Percentiles rank a stretch among this genome's conserved stretches.
Conservation (phyloP, 2,797 vertebrate species). For the Arctocebus calabarensis region DNA sequence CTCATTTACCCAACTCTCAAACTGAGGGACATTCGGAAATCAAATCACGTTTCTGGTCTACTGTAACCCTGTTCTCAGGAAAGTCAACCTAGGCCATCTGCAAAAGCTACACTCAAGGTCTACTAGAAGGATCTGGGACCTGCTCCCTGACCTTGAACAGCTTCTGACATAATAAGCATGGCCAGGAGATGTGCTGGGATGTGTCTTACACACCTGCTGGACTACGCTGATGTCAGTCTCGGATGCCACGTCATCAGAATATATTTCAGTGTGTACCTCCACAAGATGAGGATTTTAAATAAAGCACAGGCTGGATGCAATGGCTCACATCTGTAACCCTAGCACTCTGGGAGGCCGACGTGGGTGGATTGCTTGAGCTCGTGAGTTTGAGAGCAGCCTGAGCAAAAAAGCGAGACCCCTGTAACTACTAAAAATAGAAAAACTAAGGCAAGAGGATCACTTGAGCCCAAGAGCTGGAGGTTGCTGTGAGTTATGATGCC, state of each 20-base stretch:
- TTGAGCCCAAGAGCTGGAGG: too few relatives aligned
- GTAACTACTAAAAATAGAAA: too few relatives aligned
- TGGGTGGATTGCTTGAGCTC: too few relatives aligned
- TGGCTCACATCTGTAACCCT: too few relatives aligned
- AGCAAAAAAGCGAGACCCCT: too few relatives aligned
- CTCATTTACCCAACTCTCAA: neutral
- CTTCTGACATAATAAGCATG: neutral
- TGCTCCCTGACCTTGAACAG: neutral
- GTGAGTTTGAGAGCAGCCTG: too few relatives aligned
- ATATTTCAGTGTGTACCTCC: neutral
- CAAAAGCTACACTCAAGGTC: neutral
- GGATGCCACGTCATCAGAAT: neutral
- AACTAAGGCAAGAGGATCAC: too few relatives aligned
- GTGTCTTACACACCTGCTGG: neutral
- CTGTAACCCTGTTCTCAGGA: neutral
- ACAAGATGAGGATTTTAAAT: constrained; percentile 6
- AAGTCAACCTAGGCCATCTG: neutral
- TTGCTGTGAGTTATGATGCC: too few relatives aligned
- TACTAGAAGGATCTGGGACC: neutral
- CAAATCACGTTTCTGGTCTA: neutral
- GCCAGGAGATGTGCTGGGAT: neutral
- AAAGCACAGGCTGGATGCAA: neutral
- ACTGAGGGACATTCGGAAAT: neutral
- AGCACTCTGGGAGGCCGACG: too few relatives aligned
- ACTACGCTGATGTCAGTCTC: neutral